These are phyloP conservation scores for Aleiodes sp. DNA, from an alignment of 1,140 invertebrate genomes.

Conservation along the genomic window DNA sequence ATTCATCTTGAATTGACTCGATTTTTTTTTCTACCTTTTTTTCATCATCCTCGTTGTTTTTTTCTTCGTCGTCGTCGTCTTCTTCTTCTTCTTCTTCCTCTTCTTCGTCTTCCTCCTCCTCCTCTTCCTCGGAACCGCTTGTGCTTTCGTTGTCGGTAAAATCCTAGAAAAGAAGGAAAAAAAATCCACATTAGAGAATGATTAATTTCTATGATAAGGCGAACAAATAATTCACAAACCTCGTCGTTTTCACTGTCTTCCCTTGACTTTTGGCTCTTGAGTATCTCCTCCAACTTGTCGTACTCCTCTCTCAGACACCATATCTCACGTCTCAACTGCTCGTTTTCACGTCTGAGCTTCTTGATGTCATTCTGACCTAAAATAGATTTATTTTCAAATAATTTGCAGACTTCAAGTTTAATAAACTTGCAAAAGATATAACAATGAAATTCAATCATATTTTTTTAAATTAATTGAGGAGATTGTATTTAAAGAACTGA, in stretches of 20 bases:
- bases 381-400: slow-evolving; percentile 49
- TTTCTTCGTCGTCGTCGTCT: slow-evolving; percentile 48
- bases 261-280: slow-evolving; percentile 71
- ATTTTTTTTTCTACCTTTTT: slow-evolving; percentile 22
- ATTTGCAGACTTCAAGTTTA: too few relatives aligned
- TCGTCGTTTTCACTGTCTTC: slow-evolving; percentile 66
- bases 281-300: slow-evolving; percentile 81
- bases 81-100: slow-evolving; percentile 51
- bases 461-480: too few relatives aligned
- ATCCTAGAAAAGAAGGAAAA: slow-evolving; percentile 57
- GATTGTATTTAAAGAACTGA: too few relatives aligned
- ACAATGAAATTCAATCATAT: not conserved
- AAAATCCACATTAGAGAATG: slow-evolving; percentile 1
- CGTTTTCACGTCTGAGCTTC: slow-evolving; percentile 86
- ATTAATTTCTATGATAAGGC: slow-evolving; percentile 15
- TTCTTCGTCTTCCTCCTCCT: slow-evolving; percentile 52
- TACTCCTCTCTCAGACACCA: slow-evolving; percentile 88
- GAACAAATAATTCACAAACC: slow-evolving; percentile 48
- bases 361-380: slow-evolving; percentile 88
- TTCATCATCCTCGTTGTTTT: slow-evolving; percentile 37
- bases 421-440: too few relatives aligned
- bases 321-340: slow-evolving; percentile 85
- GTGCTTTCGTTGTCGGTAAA: slow-evolving; percentile 53
- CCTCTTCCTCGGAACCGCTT: slow-evolving; percentile 46
- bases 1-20: slow-evolving; percentile 45